Conservation (phyloP, 2,113 vertebrate species). For the Solenodon paradoxus region DNA sequence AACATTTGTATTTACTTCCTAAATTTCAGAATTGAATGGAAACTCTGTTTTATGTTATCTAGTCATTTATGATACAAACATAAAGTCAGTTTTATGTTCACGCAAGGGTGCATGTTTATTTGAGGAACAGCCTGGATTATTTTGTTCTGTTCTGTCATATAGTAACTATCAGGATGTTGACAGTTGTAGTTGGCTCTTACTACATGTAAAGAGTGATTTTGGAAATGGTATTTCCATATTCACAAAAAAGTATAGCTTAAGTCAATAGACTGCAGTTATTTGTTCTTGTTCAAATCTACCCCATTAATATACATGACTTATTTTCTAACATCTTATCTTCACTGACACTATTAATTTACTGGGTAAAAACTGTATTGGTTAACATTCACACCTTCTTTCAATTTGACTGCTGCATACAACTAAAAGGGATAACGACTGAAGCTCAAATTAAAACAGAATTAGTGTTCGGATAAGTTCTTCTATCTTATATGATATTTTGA, state of each 20-base stretch:
- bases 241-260: neutral
- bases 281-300: neutral
- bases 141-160: neutral
- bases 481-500: constrained; percentile 57
- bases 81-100: neutral
- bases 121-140: neutral
- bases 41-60: neutral
- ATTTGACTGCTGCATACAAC: neutral
- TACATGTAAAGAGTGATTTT: neutral
- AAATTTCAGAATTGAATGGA: neutral
- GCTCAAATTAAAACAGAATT: constrained; percentile 29
- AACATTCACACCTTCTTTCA: neutral
- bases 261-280: neutral
- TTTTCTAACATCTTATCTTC: neutral
- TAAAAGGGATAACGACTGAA: neutral
- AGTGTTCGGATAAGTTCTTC: neutral
- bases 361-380: neutral
- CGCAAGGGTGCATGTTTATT: neutral
- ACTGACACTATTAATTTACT: neutral
- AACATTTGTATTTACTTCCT: neutral
- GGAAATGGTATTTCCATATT: neutral
- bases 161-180: no score
- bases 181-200: neutral
- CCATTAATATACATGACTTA: neutral
- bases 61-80: neutral